Evolutionary conservation across 2,888 invertebrate genomes (phyloP).

Genomic region (Pseudococcus viburni): DNA sequence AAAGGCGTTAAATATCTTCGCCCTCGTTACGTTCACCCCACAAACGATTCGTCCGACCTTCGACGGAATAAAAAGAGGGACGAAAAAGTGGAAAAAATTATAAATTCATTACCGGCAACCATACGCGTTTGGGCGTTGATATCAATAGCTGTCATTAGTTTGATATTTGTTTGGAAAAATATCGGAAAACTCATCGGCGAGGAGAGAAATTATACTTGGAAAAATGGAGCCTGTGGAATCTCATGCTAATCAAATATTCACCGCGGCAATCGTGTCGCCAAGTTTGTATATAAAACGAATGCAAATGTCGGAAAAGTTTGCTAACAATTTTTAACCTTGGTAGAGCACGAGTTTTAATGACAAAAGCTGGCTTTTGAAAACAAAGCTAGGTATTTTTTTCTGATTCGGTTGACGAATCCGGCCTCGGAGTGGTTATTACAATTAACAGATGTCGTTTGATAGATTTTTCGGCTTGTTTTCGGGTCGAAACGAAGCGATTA

Average conservation of each 20-base stretch:
- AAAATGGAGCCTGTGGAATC: neutral
- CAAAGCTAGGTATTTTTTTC: neutral
- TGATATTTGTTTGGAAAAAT: constrained; percentile 1
- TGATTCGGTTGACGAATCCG: neutral
- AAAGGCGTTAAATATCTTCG: constrained; percentile 34
- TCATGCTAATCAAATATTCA: constrained; percentile 40
- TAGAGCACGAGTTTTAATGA: constrained; percentile 45
- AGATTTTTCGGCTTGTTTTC: constrained; percentile 3
- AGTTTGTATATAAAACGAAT: constrained; percentile 34
- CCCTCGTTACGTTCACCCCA: constrained; percentile 19
- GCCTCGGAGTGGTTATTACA: neutral
- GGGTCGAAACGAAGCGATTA: neutral
- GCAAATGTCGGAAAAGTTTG: constrained; percentile 51
- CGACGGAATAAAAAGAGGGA: neutral
- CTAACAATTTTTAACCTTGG: constrained; percentile 41
- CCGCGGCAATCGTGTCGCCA: constrained; percentile 26
- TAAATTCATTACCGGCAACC: constrained; percentile 5
- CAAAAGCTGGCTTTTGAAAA: constrained; percentile 17
- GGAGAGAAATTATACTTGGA: neutral
- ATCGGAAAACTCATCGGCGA: neutral
- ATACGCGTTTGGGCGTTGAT: neutral
- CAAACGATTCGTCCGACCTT: neutral
- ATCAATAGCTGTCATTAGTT: constrained; percentile 50
- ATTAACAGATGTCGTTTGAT: constrained; percentile 52
- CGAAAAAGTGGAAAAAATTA: constrained; percentile 36